These are phyloP conservation scores for Labeo calbasu DNA, from an alignment of 2,797 vertebrate species.

Conservation along the genomic window DNA sequence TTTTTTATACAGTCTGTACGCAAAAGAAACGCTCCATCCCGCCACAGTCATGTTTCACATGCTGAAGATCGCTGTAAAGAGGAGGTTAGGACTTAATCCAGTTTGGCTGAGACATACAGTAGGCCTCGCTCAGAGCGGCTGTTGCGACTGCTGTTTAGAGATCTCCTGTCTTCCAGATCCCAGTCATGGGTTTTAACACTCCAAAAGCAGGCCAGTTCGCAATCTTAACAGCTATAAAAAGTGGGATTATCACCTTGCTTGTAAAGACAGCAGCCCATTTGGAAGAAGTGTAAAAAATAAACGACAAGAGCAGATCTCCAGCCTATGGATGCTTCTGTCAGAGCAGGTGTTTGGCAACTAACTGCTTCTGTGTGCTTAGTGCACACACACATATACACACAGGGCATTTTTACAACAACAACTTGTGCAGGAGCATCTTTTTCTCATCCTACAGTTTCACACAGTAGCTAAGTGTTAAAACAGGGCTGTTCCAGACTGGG, in stretches of 20 bases:
- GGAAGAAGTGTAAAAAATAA: conserved; percentile 70
- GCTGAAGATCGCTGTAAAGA: conserved; percentile 1
- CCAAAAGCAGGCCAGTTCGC: conserved; percentile 65
- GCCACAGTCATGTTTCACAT: background rate
- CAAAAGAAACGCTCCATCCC: background rate
- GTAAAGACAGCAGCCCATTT: conserved; percentile 76
- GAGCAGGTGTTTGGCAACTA: conserved; percentile 77
- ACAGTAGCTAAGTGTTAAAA: conserved; percentile 14
- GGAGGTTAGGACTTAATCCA: conserved; percentile 19
- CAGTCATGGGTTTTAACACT: conserved; percentile 61
- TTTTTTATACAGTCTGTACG: background rate
- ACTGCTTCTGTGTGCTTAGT: conserved; percentile 57
- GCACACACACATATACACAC: conserved; percentile 24
- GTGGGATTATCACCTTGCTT: conserved; percentile 78
- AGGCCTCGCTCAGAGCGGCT: conserved; percentile 16
- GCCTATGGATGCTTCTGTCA: conserved; percentile 70
- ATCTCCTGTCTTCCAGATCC: conserved; percentile 35
- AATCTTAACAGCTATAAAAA: conserved; percentile 77
- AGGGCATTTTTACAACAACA: conserved; percentile 43
- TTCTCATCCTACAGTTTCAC: background rate
- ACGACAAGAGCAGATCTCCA: conserved; percentile 66
- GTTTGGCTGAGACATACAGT: conserved; percentile 15
- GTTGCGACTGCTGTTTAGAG: background rate
- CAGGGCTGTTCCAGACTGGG: background rate
- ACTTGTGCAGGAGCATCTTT: background rate